Evolutionary conservation across 2,797 vertebrate species (phyloP).

Genomic region (Geotria australis): DNA sequence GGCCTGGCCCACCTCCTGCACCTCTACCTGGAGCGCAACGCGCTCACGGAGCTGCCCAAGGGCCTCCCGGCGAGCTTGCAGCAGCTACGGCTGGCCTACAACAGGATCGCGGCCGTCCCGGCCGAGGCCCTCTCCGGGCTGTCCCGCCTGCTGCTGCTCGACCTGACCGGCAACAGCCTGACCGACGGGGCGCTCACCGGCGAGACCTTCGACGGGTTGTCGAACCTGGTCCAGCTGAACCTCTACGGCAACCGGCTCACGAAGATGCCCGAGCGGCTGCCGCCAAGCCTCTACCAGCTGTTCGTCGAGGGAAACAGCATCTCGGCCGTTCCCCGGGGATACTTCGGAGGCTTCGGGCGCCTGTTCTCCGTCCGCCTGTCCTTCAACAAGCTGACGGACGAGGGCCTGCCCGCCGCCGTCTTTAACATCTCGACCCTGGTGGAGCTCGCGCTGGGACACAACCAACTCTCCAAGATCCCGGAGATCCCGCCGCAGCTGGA

Average conservation of each 20-base stretch:
- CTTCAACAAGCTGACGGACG: slow-evolving; percentile 62
- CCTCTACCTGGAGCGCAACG: slow-evolving; percentile 53
- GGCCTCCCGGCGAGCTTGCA: slow-evolving; percentile 50
- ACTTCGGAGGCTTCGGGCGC: slow-evolving; percentile 45
- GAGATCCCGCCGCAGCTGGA: slow-evolving; percentile 44
- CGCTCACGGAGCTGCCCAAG: slow-evolving; percentile 47
- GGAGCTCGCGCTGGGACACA: slow-evolving; percentile 70
- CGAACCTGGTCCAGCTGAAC: slow-evolving; percentile 70
- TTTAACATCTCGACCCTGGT: slow-evolving; percentile 67
- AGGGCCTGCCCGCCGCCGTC: slow-evolving; percentile 45
- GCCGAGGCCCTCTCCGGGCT: slow-evolving; percentile 42
- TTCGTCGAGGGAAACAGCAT: slow-evolving; percentile 78
- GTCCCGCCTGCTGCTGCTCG: slow-evolving; percentile 45
- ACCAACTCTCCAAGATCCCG: slow-evolving; percentile 45
- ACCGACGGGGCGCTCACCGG: slow-evolving; percentile 36
- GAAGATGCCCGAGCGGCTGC: slow-evolving; percentile 59
- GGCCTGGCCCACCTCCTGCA: slow-evolving; percentile 44
- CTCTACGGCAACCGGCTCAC: slow-evolving; percentile 51
- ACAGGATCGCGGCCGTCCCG: slow-evolving; percentile 59
- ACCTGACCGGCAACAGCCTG: slow-evolving; percentile 65
- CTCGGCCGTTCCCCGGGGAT: slow-evolving; percentile 40
- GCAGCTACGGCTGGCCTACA: slow-evolving; percentile 54
- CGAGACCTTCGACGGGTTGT: slow-evolving; percentile 58
- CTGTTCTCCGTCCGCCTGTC: slow-evolving; percentile 65
- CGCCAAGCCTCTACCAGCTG: slow-evolving; percentile 40